Conservation (phyloP, 2,113 vertebrate species). For the Neodon shergylaensis region DNA sequence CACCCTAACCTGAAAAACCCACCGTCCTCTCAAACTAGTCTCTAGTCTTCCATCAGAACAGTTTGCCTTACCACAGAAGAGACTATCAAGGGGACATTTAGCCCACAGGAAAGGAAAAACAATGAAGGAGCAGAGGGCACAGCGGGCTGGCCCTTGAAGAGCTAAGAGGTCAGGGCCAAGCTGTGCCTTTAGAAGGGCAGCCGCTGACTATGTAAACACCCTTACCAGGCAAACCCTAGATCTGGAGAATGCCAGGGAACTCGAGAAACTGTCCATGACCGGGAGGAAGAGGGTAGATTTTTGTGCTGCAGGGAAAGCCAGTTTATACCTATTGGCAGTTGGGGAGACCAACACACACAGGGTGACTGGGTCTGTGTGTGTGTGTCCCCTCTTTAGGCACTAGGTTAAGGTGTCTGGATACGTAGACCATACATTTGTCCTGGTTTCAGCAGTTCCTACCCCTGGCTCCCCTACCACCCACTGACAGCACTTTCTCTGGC, state of each 20-base stretch:
- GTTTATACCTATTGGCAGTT: not conserved
- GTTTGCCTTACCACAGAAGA: slow-evolving; percentile 2
- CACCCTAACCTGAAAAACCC: not conserved
- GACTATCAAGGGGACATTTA: slow-evolving; percentile 58
- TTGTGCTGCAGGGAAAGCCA: not conserved
- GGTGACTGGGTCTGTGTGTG: not conserved
- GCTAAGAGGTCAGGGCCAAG: not conserved
- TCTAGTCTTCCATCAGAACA: not conserved
- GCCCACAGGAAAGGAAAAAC: not conserved
- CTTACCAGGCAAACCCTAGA: not conserved
- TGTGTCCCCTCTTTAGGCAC: too few species aligned
- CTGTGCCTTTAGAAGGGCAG: slow-evolving; percentile 43
- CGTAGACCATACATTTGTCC: not conserved
- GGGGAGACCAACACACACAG: not conserved
- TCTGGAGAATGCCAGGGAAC: slow-evolving; percentile 16
- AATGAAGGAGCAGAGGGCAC: not conserved
- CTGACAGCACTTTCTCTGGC: not conserved
- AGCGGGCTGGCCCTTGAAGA: not conserved
- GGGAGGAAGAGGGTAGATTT: not conserved
- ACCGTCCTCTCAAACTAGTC: not conserved
- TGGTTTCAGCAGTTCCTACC: not conserved
- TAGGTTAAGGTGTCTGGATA: not conserved
- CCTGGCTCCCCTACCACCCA: too few species aligned
- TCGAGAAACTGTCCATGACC: not conserved
- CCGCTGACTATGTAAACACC: slow-evolving; percentile 58